Percentiles rank a stretch among this genome's conserved stretches.
These are phyloP conservation scores for Plectropomus leopardus DNA, from an alignment of 2,113 vertebrate genomes.

Conservation along the genomic window DNA sequence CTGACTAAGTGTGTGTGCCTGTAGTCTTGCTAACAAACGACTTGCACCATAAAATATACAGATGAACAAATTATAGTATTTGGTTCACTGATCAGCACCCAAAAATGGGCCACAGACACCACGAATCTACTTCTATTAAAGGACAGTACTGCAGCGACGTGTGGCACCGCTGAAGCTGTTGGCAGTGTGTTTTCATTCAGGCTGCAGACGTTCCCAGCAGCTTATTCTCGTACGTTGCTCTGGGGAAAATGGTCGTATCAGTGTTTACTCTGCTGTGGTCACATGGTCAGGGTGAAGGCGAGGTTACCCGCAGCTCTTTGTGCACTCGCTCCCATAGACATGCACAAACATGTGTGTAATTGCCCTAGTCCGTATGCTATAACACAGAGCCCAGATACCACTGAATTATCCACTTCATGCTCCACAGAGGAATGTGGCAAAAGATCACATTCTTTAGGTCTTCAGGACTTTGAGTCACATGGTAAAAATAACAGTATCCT, in stretches of 20 bases:
- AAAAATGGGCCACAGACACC: not conserved
- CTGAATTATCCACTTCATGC: not conserved
- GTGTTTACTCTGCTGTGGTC: slow-evolving; percentile 67
- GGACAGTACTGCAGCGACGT: not conserved
- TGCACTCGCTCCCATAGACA: not conserved
- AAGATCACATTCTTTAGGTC: slow-evolving; percentile 21
- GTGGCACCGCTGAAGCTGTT: not conserved
- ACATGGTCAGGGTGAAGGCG: slow-evolving; percentile 62
- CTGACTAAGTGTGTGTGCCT: too few relatives aligned
- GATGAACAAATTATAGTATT: not conserved
- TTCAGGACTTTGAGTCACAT: not conserved
- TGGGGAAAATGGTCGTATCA: slow-evolving; percentile 24
- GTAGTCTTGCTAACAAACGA: not conserved
- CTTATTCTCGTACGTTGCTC: slow-evolving; percentile 17
- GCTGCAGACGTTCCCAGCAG: slow-evolving; percentile 8
- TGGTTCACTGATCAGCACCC: not conserved
- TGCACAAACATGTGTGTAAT: slow-evolving; percentile 27
- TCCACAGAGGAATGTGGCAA: slow-evolving; percentile 30
- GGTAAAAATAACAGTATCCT: not conserved
- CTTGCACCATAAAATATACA: not conserved
- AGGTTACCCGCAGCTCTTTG: slow-evolving; percentile 42
- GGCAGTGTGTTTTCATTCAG: not conserved
- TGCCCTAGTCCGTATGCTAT: slow-evolving; percentile 10
- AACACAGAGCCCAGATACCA: slow-evolving; percentile 11
- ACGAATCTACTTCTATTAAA: not conserved